Evolutionary conservation across 2,888 invertebrate genomes (phyloP), one percentile per base, ranked within the genome.

Genomic region (Dasypogon diadema): DNA sequence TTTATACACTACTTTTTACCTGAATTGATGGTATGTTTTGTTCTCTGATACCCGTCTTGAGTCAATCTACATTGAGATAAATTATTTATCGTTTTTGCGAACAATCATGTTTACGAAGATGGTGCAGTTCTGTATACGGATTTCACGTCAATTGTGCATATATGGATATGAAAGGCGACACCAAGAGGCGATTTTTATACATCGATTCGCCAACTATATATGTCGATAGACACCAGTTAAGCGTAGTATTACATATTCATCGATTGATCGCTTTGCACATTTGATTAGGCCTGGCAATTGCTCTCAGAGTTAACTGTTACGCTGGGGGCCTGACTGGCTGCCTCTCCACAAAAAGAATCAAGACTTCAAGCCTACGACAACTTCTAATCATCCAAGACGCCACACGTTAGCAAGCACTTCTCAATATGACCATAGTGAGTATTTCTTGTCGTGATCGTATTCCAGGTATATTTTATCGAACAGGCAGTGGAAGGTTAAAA

Each of bases 161-260:
- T 79, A 80, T 79, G 78, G 80, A 78, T 78, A 80, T 79, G 58
- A 78, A 79, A 79, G 79, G 79, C 79, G 79, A 79, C 79, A 79
- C 78, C 78, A 78, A 76, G 78, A 77, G 76, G 75, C 55, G 14
- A 58, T 74, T 60, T 74, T 73, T 73, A 55, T 73, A 37, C 72
- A 14, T 42, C 18, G 54, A 14, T 21, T 30, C 26, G 14, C 48
- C 18, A 60, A 26, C 60, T 74, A 60, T 60, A 63, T 60, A 74
- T 63, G 48, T 63, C 34, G 30, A 26, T 26, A 51, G 60, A 60
- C 51, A 74, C 34, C 54, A 63, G 22, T 34, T 58, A 56, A 56
- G 54, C 74, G 63, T 74, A 22, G 54, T 48, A 74, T 74, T 74
- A 63, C 63, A 63, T 74, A 63, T 74, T 74, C 58, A 72, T 56